phyloP scores from a whole-genome alignment of 2,888 invertebrate species.

The Byasa hedistus region DNA sequence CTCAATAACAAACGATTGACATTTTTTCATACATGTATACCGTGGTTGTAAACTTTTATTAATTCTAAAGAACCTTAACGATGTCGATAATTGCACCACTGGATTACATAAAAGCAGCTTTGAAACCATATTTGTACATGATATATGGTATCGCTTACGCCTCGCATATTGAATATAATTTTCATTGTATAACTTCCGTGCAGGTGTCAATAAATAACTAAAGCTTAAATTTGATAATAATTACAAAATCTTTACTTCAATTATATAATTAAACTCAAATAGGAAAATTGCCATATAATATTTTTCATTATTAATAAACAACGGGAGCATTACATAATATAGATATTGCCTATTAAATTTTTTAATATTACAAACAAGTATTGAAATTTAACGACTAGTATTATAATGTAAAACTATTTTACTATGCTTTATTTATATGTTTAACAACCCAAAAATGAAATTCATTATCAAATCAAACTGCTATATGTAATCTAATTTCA shows the following conservation, averaged over 20 bases:
- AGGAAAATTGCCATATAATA: too few species aligned
- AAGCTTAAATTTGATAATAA: neutral
- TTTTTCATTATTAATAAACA: neutral
- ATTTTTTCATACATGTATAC: too few species aligned
- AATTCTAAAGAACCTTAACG: neutral
- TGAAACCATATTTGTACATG: neutral
- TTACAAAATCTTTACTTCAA: neutral
- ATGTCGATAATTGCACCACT: neutral
- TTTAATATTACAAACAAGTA: too few species aligned
- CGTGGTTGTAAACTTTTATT: neutral
- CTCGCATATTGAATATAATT: conserved; percentile 7
- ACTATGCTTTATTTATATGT: too few species aligned
- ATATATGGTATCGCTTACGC: neutral
- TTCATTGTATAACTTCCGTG: neutral
- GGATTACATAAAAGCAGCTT: neutral
- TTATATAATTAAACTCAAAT: neutral
- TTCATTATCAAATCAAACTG: neutral
- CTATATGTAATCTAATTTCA: neutral
- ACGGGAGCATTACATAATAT: neutral
- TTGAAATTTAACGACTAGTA: too few species aligned
- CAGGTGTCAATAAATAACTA: neutral
- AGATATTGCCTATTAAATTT: neutral
- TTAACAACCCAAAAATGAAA: neutral
- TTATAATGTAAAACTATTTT: too few species aligned
- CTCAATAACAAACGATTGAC: too few species aligned